A percentile compares a stretch with the other conserved stretches of the same genome.
Conservation (phyloP, 2,113 vertebrate species). For the Nothocercus julius region DNA sequence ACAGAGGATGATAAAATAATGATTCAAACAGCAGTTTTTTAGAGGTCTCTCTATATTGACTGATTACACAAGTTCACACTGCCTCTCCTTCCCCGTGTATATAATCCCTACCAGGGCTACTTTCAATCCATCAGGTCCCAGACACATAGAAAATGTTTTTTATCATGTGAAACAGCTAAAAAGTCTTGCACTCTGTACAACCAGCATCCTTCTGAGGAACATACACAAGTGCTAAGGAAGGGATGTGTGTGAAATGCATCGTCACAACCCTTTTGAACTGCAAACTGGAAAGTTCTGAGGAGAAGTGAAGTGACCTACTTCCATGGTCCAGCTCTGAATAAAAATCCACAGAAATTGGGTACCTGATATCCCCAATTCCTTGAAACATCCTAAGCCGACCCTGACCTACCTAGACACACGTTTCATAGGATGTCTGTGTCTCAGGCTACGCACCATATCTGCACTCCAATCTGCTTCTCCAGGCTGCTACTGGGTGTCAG, state of each 20-base stretch:
- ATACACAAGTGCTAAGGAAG: neutral
- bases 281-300: rapidly evolving
- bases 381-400: neutral
- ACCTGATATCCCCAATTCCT: no score
- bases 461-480: constrained; percentile 81
- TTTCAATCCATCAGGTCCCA: neutral
- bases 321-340: neutral
- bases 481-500: constrained; percentile 85
- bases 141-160: neutral
- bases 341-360: neutral
- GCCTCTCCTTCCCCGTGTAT: neutral
- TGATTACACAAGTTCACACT: neutral
- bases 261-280: neutral
- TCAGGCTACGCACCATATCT: constrained; percentile 85
- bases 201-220: neutral
- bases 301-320: neutral
- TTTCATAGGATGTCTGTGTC: neutral
- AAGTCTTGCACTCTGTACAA: neutral
- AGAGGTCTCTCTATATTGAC: constrained; percentile 29
- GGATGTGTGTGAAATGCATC: neutral
- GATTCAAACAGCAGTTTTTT: constrained; percentile 46
- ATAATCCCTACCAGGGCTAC: neutral
- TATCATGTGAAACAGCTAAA: neutral
- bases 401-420: neutral
- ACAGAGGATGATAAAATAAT: constrained; percentile 30